Conservation (phyloP, 2,888 invertebrate genomes). For the Norana najaformis region DNA sequence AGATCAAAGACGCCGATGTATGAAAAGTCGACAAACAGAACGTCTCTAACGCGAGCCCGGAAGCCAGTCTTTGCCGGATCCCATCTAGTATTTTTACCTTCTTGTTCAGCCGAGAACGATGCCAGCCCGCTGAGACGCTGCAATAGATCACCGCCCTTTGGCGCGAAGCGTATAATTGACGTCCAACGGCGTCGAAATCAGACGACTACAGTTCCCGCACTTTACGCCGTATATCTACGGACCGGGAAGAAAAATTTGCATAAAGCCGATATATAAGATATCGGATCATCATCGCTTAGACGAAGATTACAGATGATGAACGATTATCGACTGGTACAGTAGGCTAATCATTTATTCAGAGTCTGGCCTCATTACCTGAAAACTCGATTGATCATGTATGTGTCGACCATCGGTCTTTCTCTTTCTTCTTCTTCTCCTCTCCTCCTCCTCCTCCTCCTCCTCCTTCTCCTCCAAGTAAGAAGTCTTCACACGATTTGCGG, state of each 20-base stretch:
- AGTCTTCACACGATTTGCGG: too few species aligned
- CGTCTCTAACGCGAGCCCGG: neutral
- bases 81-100: too few species aligned
- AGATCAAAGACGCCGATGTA: neutral
- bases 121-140: neutral
- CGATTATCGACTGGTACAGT: conserved; percentile 2
- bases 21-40: neutral
- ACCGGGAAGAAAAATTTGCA: neutral
- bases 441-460: neutral
- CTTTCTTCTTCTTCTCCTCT: neutral
- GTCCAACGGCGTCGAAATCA: neutral
- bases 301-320: neutral
- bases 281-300: neutral
- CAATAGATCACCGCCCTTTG: neutral
- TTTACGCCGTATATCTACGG: neutral
- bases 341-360: neutral
- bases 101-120: too few species aligned
- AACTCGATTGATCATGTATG: neutral
- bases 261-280: neutral
- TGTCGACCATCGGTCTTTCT: neutral
- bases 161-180: neutral
- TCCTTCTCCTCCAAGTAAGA: neutral
- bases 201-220: neutral
- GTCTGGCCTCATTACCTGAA: neutral
- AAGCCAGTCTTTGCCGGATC: too few species aligned